Evolutionary conservation across 2,797 vertebrate species (phyloP).

Genomic region (Valencia hispanica): DNA sequence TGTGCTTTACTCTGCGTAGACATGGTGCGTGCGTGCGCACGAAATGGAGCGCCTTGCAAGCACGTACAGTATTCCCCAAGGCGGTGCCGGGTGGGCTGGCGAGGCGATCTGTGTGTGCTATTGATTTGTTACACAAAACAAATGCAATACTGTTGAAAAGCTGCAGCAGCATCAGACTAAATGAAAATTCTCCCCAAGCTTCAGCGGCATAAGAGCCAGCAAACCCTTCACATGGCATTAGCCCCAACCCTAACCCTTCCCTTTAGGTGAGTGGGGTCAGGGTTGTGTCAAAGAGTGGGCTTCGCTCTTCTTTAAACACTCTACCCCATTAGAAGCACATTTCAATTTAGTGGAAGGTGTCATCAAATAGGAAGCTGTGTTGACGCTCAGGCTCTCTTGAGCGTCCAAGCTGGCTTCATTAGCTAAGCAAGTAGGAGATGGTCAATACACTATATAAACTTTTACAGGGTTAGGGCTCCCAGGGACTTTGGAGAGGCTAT

Average conservation of each 20-base stretch:
- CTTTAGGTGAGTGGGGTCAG: conserved; percentile 73
- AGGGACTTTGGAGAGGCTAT: conserved; percentile 67
- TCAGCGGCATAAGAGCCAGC: conserved; percentile 5
- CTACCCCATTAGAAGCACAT: conserved; percentile 71
- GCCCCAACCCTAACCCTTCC: conserved; percentile 37
- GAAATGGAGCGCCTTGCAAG: conserved; percentile 25
- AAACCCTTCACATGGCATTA: conserved; percentile 8
- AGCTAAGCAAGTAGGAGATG: conserved; percentile 73
- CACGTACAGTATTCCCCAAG: conserved; percentile 18
- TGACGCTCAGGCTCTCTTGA: conserved; percentile 70
- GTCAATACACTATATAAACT: conserved; percentile 76
- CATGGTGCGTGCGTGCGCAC: background rate
- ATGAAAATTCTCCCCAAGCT: conserved; percentile 18
- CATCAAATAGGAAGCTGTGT: conserved; percentile 72
- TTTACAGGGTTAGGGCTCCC: conserved; percentile 76
- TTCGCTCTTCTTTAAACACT: conserved; percentile 80
- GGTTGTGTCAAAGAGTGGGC: conserved; percentile 63
- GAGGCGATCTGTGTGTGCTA: conserved; percentile 38
- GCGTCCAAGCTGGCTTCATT: conserved; percentile 72
- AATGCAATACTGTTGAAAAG: conserved; percentile 53
- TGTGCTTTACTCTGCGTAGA: conserved; percentile 5
- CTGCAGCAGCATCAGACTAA: conserved; percentile 25
- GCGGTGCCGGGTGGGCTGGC: conserved; percentile 4
- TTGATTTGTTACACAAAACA: conserved; percentile 60
- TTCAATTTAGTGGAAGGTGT: conserved; percentile 82